These are phyloP conservation scores for Isotomurus palustris DNA, from an alignment of 2,888 invertebrate genomes.

Conservation along the genomic window DNA sequence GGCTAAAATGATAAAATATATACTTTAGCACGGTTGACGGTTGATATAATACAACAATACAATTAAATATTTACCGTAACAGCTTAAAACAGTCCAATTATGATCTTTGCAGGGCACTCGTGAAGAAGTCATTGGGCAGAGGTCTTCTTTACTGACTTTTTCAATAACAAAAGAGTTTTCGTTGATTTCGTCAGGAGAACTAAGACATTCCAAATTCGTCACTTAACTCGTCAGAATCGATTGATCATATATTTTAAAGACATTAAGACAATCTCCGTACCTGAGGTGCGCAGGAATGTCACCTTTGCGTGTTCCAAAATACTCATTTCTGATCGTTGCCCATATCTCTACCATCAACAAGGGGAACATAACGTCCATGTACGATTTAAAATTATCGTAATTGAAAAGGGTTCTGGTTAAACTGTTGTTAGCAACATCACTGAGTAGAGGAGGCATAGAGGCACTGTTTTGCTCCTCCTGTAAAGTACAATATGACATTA, in stretches of 20 bases:
- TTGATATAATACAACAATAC: background rate
- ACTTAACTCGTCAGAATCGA: background rate
- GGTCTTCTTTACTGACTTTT: background rate
- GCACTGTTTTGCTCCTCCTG: slow-evolving; percentile 24
- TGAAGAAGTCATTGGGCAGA: background rate
- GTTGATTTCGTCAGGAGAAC: background rate
- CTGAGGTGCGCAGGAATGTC: background rate
- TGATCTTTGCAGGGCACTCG: background rate
- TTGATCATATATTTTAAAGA: too few species aligned
- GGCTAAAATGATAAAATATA: too few species aligned
- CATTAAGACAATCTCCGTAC: too few species aligned
- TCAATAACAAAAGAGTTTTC: background rate
- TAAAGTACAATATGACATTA: background rate
- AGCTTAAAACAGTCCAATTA: background rate
- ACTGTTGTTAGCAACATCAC: too few species aligned
- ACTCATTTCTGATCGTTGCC: slow-evolving; percentile 51
- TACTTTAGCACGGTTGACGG: too few species aligned
- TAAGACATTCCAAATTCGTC: background rate
- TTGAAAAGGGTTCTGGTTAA: slow-evolving; percentile 3
- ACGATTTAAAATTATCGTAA: slow-evolving; percentile 56
- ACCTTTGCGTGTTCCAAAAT: slow-evolving; percentile 9
- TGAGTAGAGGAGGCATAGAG: too few species aligned
- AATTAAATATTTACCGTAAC: slow-evolving; percentile 4
- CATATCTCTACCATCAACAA: slow-evolving; percentile 62
- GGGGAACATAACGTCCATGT: slow-evolving; percentile 58